Base-by-base conservation (phyloP, 2,888 invertebrate genomes). In the Sphaerophoria taeniata region DNA sequence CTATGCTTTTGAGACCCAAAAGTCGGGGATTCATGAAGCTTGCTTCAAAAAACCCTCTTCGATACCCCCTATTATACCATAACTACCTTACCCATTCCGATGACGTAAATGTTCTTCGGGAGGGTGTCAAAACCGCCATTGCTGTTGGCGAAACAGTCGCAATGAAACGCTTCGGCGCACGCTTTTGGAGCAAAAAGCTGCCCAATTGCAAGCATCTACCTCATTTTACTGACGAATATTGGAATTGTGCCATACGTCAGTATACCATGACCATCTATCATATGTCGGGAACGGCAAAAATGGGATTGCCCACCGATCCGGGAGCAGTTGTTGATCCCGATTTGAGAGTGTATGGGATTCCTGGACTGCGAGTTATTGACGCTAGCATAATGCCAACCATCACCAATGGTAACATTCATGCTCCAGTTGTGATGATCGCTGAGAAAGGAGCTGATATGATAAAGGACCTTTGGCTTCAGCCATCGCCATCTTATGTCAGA, bases 181-280 rank as follows among this genome's bases (percentile, higher is more conserved):
- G 95, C 55, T 96, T 95, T 88, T 95, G 97, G 91, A 94, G 93
- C 70, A 95, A 94, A 69, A 95, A 95, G 0, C 90, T 96, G 69
- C 97, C 97, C 0, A 97, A 97, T 86, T 98, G 97, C 90, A 96
- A 96, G 88, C 96, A 97, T 89, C 91, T 96, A 24, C 95, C 95
- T 0, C 92, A 93, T 2, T 96, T 93, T 88, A 97, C 97, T 0
- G 97, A 97, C 88, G 96, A 96, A 39, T 97, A 97, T 87, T 97
- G 97, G 97, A 95, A 97, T 82, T 97, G 97, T 89, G 94, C 94
- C 45, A 94, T 97, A 33, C 93, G 96, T 4, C 97, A 97, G 88
- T 97, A 97, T 89, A 97, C 97, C 0, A 95, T 97, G 94, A 97
- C 97, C 0, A 97, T 97, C 88, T 97, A 97, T 89, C 97, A 97